Percentiles rank a stretch among this genome's conserved stretches.
These are phyloP conservation scores for Genyomyrus donnyi DNA, from an alignment of 2,113 vertebrate species.

Conservation along the genomic window DNA sequence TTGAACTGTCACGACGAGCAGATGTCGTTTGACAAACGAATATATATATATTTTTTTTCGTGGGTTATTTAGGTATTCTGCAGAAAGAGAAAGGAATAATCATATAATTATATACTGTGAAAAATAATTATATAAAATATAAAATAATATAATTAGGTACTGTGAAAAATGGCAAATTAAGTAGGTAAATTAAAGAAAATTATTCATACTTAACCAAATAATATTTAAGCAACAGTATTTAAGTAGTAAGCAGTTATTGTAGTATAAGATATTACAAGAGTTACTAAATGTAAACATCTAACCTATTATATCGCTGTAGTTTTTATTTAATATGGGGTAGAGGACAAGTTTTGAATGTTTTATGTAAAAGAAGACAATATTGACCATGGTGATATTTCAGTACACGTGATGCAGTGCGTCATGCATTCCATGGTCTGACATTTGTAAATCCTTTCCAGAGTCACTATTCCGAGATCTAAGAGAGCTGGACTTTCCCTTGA, in stretches of 20 bases:
- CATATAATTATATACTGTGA: background rate
- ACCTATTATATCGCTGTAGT: background rate
- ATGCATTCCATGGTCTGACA: background rate
- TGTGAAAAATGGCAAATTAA: background rate
- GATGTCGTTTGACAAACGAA: background rate
- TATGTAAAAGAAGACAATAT: background rate
- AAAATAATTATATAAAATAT: background rate
- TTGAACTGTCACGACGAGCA: background rate
- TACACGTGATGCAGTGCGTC: background rate
- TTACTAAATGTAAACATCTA: background rate
- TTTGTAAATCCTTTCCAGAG: conserved; percentile 3
- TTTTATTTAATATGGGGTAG: background rate
- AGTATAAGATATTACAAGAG: background rate
- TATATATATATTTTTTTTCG: background rate
- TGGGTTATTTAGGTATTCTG: background rate
- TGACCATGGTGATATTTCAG: background rate
- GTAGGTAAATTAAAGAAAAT: background rate
- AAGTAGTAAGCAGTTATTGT: background rate
- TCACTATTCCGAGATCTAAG: background rate
- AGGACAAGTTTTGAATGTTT: background rate
- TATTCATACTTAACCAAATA: background rate
- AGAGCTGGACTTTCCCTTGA: conserved; percentile 11
- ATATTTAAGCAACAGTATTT: background rate
- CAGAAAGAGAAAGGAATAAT: background rate
- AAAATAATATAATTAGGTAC: background rate